Percentiles rank a stretch among this genome's conserved stretches.
Evolutionary conservation across 2,888 invertebrate genomes (phyloP).

Genomic region (Drosophila mulleri): DNA sequence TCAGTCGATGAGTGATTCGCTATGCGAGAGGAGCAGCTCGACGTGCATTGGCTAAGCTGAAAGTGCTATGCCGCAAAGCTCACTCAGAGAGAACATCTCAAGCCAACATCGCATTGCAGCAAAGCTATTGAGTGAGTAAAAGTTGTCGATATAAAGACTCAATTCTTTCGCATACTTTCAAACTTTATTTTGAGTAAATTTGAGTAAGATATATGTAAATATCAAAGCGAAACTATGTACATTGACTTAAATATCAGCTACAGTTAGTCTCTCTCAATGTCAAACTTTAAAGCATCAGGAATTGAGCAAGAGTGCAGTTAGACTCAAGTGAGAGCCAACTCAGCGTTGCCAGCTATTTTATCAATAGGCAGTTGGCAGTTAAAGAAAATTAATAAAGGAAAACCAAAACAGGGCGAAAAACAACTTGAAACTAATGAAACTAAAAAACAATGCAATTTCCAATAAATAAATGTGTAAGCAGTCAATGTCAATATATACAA

Average conservation of each 20-base stretch:
- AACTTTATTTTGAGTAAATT: background rate
- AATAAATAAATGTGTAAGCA: conserved; percentile 28
- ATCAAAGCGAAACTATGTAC: background rate
- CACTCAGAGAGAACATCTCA: background rate
- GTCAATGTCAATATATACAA: conserved; percentile 42
- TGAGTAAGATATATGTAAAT: background rate
- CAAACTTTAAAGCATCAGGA: background rate
- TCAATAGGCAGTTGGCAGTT: conserved; percentile 11
- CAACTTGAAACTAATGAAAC: conserved; percentile 4
- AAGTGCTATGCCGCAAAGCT: no score
- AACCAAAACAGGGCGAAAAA: conserved; percentile 13
- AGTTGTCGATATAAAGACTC: background rate
- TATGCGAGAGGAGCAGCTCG: no score
- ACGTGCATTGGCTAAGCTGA: background rate
- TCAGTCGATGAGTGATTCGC: background rate
- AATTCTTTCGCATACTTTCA: no score
- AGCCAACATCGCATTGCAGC: no score
- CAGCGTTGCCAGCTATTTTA: background rate
- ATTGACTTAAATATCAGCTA: background rate
- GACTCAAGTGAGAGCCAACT: background rate
- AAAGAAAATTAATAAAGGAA: background rate
- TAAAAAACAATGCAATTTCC: conserved; percentile 29
- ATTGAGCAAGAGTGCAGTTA: conserved; percentile 1
- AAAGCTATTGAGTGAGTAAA: background rate
- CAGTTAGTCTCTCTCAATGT: background rate